Conservation (phyloP, 2,888 invertebrate genomes). For the Folsomia candida region DNA sequence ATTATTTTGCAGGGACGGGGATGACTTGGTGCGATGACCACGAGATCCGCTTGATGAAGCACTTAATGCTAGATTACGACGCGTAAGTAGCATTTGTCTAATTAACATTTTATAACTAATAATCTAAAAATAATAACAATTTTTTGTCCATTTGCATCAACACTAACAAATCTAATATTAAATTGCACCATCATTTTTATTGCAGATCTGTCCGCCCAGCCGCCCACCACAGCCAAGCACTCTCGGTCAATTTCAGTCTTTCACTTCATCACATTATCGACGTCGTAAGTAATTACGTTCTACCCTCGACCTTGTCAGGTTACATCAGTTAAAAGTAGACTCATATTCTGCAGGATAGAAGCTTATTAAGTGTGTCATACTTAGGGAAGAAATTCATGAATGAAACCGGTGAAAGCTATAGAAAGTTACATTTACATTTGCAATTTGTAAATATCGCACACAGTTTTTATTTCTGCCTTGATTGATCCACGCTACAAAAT, state of each 20-base stretch:
- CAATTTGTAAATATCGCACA: too few species aligned
- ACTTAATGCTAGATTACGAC: constrained; percentile 73
- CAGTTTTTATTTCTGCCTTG: too few species aligned
- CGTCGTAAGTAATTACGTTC: constrained; percentile 66
- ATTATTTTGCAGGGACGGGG: constrained; percentile 29
- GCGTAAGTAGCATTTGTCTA: too few species aligned
- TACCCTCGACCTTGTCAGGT: constrained; percentile 4
- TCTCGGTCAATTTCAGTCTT: constrained; percentile 75
- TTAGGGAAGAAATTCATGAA: neutral
- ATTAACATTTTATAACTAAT: too few species aligned
- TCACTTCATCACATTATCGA: constrained; percentile 82
- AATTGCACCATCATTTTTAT: too few species aligned
- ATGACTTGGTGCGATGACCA: constrained; percentile 61
- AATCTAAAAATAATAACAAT: too few species aligned
- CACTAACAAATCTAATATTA: too few species aligned
- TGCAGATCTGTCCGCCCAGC: constrained; percentile 74
- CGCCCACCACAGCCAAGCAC: constrained; percentile 70
- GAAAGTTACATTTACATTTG: too few species aligned
- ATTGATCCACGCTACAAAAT: too few species aligned
- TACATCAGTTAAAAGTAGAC: neutral
- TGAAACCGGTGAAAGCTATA: too few species aligned
- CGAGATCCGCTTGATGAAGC: constrained; percentile 69
- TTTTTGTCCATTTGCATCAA: too few species aligned
- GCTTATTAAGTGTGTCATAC: neutral
- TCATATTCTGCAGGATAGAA: neutral